phyloP scores from a whole-genome alignment of 2,797 vertebrate genomes.

The Numenius phaeopus region DNA sequence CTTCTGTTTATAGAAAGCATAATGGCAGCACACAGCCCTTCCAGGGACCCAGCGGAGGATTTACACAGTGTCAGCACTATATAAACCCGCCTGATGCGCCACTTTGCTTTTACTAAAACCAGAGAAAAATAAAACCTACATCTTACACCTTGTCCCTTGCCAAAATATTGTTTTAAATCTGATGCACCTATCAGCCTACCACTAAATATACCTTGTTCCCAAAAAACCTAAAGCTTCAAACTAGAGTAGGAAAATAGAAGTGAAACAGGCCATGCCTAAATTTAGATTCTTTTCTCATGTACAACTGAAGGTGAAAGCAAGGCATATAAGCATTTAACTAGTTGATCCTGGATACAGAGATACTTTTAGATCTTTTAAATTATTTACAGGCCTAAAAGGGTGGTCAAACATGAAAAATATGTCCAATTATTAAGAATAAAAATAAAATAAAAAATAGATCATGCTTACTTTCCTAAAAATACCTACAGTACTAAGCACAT shows the following conservation, averaged over 20 bases:
- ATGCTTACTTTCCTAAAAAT: slow-evolving; percentile 54
- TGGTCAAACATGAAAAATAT: slow-evolving; percentile 63
- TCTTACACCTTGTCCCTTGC: neutral
- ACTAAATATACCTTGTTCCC: neutral
- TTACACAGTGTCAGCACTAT: slow-evolving; percentile 46
- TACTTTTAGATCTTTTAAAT: slow-evolving; percentile 68
- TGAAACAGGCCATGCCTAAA: neutral
- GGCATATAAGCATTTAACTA: slow-evolving; percentile 45
- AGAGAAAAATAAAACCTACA: neutral
- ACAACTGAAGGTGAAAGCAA: slow-evolving; percentile 41
- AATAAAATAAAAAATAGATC: slow-evolving; percentile 53
- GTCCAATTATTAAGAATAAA: slow-evolving; percentile 59
- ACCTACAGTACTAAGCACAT: slow-evolving; percentile 6
- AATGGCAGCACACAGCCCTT: slow-evolving; percentile 19
- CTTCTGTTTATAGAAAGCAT: slow-evolving; percentile 61
- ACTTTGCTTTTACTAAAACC: slow-evolving; percentile 21
- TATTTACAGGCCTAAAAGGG: slow-evolving; percentile 66
- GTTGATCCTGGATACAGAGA: slow-evolving; percentile 33
- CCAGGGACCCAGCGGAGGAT: slow-evolving; percentile 23
- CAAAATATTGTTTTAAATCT: neutral
- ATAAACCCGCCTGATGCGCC: slow-evolving; percentile 11
- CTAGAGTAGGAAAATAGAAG: neutral
- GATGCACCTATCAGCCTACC: neutral
- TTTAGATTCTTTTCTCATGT: slow-evolving; percentile 19
- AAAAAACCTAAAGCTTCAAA: neutral